Evolutionary conservation across 2,797 vertebrate genomes (phyloP).

Genomic region (Tragelaphus oryx): DNA sequence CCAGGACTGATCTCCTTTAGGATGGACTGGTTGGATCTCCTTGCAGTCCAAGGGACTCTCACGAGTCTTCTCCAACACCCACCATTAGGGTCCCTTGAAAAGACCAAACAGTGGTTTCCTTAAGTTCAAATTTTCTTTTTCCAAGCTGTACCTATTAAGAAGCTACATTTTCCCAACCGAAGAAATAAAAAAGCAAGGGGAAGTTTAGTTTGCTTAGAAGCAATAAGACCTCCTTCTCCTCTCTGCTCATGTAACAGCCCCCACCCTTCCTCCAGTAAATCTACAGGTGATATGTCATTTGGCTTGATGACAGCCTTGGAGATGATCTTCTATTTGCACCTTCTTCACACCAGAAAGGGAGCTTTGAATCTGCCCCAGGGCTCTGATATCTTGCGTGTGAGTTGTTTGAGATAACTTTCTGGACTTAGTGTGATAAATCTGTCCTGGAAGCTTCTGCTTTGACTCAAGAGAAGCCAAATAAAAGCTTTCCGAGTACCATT

Average conservation of each 20-base stretch:
- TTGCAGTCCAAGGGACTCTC: too few species aligned
- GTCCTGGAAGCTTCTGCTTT: conserved; percentile 49
- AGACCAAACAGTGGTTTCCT: not conserved
- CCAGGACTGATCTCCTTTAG: too few species aligned
- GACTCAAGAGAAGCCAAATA: conserved; percentile 53
- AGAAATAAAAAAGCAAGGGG: not conserved
- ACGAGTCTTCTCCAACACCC: too few species aligned
- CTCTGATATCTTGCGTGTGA: not conserved
- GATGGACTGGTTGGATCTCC: too few species aligned
- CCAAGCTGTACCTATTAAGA: not conserved
- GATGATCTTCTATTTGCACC: not conserved
- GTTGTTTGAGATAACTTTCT: conserved; percentile 37
- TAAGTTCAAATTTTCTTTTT: not conserved
- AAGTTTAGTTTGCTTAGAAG: not conserved
- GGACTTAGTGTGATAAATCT: not conserved
- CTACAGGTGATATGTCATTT: not conserved
- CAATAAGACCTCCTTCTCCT: not conserved
- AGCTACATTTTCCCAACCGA: not conserved
- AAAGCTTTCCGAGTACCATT: conserved; percentile 33
- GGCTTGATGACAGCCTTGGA: not conserved
- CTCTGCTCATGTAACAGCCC: not conserved
- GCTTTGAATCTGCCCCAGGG: not conserved
- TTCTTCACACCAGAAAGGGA: conserved; percentile 15
- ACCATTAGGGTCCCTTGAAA: not conserved
- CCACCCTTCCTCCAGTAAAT: not conserved